Evolutionary conservation across 2,113 vertebrate species (phyloP).

Genomic region (Setophaga petechia): DNA sequence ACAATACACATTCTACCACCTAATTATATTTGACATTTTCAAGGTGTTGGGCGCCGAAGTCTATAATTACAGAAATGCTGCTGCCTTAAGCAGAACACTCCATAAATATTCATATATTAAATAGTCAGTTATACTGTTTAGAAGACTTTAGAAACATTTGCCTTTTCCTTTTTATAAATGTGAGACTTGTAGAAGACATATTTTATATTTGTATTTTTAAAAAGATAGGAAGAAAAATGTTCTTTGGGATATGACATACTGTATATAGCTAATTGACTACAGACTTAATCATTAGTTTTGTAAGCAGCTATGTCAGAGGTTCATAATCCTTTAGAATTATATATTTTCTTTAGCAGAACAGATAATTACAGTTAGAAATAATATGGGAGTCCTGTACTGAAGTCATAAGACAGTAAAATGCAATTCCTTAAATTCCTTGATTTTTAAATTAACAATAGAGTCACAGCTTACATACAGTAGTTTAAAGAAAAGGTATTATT

Average conservation of each 20-base stretch:
- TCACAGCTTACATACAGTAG: not conserved
- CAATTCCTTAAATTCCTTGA: not conserved
- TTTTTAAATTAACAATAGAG: not conserved
- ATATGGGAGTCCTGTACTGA: not conserved
- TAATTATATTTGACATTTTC: conserved; percentile 68
- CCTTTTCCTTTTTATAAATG: not conserved
- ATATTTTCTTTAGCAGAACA: conserved; percentile 5
- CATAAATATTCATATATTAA: conserved; percentile 63
- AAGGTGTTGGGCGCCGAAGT: conserved; percentile 41
- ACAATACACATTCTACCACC: conserved; percentile 33
- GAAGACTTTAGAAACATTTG: not conserved
- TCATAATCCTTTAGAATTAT: not conserved
- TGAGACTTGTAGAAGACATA: not conserved
- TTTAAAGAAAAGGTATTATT: not conserved
- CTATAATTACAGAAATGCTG: conserved; percentile 26
- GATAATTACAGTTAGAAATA: conserved; percentile 33
- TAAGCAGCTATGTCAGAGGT: not conserved
- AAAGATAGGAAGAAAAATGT: not conserved
- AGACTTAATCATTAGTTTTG: conserved; percentile 12
- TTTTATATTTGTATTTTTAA: conserved; percentile 7
- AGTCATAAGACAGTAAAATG: conserved; percentile 9
- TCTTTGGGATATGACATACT: not conserved
- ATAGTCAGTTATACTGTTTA: conserved; percentile 31
- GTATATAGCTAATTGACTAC: not conserved
- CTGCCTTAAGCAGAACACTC: conserved; percentile 8